Conservation (phyloP, 1,140 invertebrate species). For the Teleogryllus occipitalis region DNA sequence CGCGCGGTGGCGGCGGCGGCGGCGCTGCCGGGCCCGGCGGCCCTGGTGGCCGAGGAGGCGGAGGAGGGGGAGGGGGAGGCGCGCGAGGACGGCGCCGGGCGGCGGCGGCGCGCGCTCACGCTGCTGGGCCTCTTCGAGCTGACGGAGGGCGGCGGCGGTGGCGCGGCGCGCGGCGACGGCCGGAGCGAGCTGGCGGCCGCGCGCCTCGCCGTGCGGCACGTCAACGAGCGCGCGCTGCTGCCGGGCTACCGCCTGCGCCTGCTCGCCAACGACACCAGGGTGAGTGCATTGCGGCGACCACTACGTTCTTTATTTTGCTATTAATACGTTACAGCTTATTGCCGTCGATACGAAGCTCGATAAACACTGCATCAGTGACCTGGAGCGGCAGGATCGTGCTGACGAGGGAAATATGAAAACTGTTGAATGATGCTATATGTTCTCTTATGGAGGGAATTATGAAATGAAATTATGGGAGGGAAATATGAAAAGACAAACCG, state of each 20-base stretch:
- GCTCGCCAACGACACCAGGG: constrained; percentile 73
- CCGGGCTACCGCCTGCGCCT: constrained; percentile 62
- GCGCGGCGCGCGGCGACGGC: constrained; percentile 52
- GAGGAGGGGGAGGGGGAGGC: background rate
- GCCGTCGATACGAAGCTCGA: too few relatives aligned
- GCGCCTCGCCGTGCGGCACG: constrained; percentile 58
- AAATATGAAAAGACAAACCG: too few relatives aligned
- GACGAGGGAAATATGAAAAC: too few relatives aligned
- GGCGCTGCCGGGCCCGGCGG: too few relatives aligned
- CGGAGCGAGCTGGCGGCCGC: constrained; percentile 65
- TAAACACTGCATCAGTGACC: too few relatives aligned
- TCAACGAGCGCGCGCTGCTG: constrained; percentile 58
- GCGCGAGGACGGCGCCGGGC: background rate
- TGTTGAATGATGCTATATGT: too few relatives aligned
- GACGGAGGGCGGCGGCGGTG: constrained; percentile 40
- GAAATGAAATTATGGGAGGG: too few relatives aligned
- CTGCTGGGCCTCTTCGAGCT: constrained; percentile 70
- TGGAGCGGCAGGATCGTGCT: too few relatives aligned
- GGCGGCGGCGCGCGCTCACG: constrained; percentile 32
- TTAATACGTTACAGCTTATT: too few relatives aligned
- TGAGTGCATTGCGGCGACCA: constrained; percentile 36
- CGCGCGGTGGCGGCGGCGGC: background rate
- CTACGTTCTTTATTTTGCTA: too few relatives aligned
- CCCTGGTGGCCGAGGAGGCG: background rate
- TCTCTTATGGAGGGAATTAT: too few relatives aligned